These are phyloP conservation scores for Tipula lateralis DNA, from an alignment of 2,888 invertebrate species.

Conservation along the genomic window DNA sequence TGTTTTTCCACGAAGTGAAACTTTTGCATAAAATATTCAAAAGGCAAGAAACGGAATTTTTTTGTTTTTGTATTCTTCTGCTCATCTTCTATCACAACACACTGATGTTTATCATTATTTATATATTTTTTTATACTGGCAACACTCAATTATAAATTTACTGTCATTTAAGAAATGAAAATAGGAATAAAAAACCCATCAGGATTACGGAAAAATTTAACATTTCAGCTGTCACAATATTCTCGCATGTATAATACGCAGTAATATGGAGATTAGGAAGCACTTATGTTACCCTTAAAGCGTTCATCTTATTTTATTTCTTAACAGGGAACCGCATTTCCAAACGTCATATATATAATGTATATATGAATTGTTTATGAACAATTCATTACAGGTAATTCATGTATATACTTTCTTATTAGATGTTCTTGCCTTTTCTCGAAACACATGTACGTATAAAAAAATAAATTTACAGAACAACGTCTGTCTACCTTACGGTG, in stretches of 20 bases:
- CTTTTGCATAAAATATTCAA: not conserved
- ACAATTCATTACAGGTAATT: not conserved
- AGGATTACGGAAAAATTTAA: not conserved
- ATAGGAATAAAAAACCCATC: not conserved
- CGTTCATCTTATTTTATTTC: not conserved
- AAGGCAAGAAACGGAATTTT: not conserved
- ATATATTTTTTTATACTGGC: not conserved
- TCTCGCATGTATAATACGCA: not conserved
- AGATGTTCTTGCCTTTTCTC: no score
- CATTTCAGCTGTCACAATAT: not conserved
- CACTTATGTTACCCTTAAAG: not conserved
- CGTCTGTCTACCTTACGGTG: no score
- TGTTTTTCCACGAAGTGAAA: not conserved
- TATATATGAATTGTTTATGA: not conserved
- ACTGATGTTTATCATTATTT: not conserved
- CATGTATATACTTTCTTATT: not conserved
- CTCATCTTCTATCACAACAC: not conserved
- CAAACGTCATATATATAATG: not conserved
- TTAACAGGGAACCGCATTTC: not conserved
- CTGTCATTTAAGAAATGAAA: not conserved
- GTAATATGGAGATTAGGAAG: not conserved
- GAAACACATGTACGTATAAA: no score
- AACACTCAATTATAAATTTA: not conserved
- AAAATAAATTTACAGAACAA: no score
- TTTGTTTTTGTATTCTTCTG: not conserved